Evolutionary conservation across 2,888 invertebrate genomes (phyloP).

Genomic region (Melanostoma scalare): DNA sequence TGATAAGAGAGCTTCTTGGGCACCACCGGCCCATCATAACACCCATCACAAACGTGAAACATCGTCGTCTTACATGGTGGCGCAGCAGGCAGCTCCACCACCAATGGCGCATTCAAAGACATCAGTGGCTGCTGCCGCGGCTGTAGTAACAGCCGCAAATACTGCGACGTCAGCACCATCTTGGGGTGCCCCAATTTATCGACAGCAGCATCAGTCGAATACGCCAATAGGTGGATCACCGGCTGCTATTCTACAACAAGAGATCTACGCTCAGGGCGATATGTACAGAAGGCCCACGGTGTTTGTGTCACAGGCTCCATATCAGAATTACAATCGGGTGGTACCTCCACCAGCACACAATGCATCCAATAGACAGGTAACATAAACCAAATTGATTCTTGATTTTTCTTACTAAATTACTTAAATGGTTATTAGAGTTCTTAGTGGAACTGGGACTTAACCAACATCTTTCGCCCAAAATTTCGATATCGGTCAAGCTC

Average conservation of each 20-base stretch:
- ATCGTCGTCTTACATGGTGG: conserved; percentile 77
- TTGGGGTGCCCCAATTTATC: conserved; percentile 81
- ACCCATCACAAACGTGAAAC: conserved; percentile 81
- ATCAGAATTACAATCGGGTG: conserved; percentile 81
- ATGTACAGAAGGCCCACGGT: conserved; percentile 87
- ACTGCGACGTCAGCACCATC: conserved; percentile 79
- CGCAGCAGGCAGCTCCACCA: conserved; percentile 77
- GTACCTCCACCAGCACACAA: conserved; percentile 82
- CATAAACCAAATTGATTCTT: conserved; percentile 21
- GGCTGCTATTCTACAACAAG: conserved; percentile 80
- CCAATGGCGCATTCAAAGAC: conserved; percentile 82
- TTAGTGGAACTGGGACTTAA: too few species aligned
- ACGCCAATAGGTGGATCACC: conserved; percentile 82
- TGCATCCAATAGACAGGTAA: conserved; percentile 82
- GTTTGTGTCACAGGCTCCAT: conserved; percentile 85
- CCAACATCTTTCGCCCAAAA: too few species aligned
- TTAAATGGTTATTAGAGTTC: too few species aligned
- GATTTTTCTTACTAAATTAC: neutral
- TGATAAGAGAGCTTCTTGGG: conserved; percentile 82
- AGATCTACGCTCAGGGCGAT: conserved; percentile 82
- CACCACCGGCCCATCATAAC: conserved; percentile 82
- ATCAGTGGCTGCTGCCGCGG: conserved; percentile 78
- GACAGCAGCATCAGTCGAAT: conserved; percentile 84
- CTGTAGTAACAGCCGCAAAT: conserved; percentile 76
- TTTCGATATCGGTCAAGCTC: too few species aligned